A percentile compares a stretch with the other conserved stretches of the same genome.
These are phyloP conservation scores for Prorops nasuta DNA, from an alignment of 1,140 invertebrate species.

Conservation along the genomic window DNA sequence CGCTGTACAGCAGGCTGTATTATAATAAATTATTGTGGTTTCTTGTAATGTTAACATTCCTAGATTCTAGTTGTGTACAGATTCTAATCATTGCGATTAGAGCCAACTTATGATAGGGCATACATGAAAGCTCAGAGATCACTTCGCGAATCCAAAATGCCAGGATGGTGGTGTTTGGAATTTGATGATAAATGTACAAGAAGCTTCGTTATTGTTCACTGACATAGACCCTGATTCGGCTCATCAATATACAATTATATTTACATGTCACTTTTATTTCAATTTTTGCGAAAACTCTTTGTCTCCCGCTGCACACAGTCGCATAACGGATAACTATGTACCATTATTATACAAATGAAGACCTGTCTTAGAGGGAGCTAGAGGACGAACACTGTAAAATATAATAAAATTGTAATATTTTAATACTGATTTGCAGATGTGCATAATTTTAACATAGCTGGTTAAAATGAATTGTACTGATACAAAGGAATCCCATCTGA, in stretches of 20 bases:
- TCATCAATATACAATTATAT: no score
- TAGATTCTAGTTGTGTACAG: constrained; percentile 54
- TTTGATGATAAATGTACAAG: constrained; percentile 1
- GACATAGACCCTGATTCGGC: constrained; percentile 28
- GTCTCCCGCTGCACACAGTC: constrained; percentile 42
- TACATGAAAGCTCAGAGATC: constrained; percentile 6
- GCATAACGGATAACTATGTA: constrained; percentile 34
- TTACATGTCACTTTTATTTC: constrained; percentile 22
- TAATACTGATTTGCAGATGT: constrained; percentile 58
- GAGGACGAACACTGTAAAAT: constrained; percentile 54
- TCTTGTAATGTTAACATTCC: constrained; percentile 57
- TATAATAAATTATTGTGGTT: constrained; percentile 57
- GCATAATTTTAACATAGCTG: constrained; percentile 55
- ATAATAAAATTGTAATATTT: constrained; percentile 57
- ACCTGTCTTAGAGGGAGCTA: constrained; percentile 44
- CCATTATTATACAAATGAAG: constrained; percentile 31
- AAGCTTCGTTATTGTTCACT: constrained; percentile 33
- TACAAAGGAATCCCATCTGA: constrained; percentile 41
- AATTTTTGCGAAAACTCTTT: constrained; percentile 30
- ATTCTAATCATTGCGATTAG: constrained; percentile 47
- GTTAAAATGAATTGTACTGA: constrained; percentile 52
- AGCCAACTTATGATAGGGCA: constrained; percentile 31
- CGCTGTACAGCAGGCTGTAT: constrained; percentile 56
- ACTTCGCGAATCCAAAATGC: no score
- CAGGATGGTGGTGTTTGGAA: not conserved